Conservation (phyloP, 2,797 vertebrate genomes). For the Phataginus tricuspis region DNA sequence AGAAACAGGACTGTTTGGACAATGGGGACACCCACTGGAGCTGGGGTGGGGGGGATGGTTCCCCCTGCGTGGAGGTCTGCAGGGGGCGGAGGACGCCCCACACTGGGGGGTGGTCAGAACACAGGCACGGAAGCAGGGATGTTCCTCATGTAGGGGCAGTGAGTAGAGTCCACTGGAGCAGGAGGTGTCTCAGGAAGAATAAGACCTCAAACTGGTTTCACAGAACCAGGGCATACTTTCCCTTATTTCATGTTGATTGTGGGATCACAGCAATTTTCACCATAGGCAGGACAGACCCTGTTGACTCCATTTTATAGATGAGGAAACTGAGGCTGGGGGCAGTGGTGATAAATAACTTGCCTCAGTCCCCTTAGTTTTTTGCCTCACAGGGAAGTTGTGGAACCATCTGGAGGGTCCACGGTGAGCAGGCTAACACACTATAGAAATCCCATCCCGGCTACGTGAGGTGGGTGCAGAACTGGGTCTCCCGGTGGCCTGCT, state of each 20-base stretch:
- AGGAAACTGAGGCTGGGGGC: not conserved
- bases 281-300: not conserved
- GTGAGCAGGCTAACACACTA: not conserved
- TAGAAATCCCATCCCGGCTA: fast-evolving
- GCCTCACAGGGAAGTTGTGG: not conserved
- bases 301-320: not conserved
- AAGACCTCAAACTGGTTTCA: not conserved
- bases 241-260: not conserved
- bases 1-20: not conserved
- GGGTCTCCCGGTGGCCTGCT: fast-evolving
- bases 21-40: not conserved
- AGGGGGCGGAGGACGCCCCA: not conserved
- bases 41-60: not conserved
- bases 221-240: not conserved
- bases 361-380: not conserved
- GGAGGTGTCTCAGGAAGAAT: not conserved
- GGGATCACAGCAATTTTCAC: not conserved
- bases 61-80: not conserved
- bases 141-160: not conserved
- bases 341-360: not conserved
- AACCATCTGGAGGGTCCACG: not conserved
- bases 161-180: not conserved
- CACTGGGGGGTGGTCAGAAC: fast-evolving
- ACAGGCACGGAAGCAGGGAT: not conserved
- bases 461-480: not conserved